These are phyloP conservation scores for Calypte anna DNA, from an alignment of 2,113 vertebrate species.

Conservation along the genomic window DNA sequence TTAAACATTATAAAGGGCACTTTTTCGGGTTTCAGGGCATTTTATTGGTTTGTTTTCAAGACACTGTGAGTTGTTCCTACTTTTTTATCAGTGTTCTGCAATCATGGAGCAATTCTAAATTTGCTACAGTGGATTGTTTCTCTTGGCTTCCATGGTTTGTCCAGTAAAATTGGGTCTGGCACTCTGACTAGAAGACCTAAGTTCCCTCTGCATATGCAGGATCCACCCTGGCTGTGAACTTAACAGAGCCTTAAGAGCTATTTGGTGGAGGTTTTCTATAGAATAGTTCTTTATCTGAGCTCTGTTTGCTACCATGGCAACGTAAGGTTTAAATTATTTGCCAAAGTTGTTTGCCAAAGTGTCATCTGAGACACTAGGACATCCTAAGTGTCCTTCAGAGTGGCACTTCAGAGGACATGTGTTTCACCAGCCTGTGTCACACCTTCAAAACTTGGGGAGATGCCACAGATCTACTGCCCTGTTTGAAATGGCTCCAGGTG, in stretches of 20 bases:
- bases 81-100: neutral
- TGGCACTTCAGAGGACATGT: fast-evolving
- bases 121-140: neutral
- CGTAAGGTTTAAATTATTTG: neutral
- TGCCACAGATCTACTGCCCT: neutral
- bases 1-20: neutral
- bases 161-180: neutral
- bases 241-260: neutral
- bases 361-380: neutral
- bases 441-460: neutral
- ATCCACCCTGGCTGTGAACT: neutral
- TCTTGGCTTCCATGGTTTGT: neutral
- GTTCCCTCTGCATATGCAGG: neutral
- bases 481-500: neutral
- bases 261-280: neutral
- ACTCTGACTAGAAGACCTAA: neutral
- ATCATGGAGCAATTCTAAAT: neutral
- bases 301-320: fast-evolving
- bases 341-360: too few species aligned
- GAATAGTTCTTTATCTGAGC: neutral
- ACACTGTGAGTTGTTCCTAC: neutral
- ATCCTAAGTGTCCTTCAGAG: neutral
- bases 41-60: neutral
- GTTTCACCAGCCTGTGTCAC: neutral
- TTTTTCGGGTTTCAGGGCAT: neutral